Percentiles rank a stretch among this genome's conserved stretches.
Evolutionary conservation across 2,113 vertebrate genomes (phyloP).

Genomic region (Vulpes lagopus): DNA sequence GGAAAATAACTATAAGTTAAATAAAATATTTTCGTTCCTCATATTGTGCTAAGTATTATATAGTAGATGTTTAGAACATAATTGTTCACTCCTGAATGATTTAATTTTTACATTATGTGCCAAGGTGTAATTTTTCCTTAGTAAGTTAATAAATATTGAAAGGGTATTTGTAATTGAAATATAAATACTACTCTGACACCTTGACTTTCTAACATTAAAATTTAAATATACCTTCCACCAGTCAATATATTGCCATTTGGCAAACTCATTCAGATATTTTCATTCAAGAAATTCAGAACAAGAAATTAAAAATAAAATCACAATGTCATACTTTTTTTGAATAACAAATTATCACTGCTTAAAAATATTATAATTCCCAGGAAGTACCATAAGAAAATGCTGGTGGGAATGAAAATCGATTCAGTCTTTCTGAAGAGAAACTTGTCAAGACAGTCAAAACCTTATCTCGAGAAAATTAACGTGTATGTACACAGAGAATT

Average conservation of each 20-base stretch:
- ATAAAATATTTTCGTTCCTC: constrained; percentile 20
- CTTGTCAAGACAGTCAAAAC: constrained; percentile 18
- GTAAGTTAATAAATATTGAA: not conserved
- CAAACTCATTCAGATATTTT: constrained; percentile 25
- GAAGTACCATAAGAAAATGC: not conserved
- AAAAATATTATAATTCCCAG: not conserved
- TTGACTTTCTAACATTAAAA: constrained; percentile 29
- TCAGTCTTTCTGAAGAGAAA: constrained; percentile 20
- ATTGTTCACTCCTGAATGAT: not conserved
- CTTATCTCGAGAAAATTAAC: not conserved
- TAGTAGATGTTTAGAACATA: not conserved
- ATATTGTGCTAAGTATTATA: not conserved
- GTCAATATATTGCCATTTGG: not conserved
- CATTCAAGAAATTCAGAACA: constrained; percentile 40
- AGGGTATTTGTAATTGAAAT: constrained; percentile 18
- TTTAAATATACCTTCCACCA: constrained; percentile 12
- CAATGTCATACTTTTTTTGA: not conserved
- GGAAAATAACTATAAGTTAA: not conserved
- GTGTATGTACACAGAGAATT: not conserved
- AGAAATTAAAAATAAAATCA: constrained; percentile 53
- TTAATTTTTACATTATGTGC: not conserved
- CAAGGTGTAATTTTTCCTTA: constrained; percentile 31
- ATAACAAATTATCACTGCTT: not conserved
- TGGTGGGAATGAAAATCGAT: not conserved
- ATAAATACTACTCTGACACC: not conserved